These are phyloP conservation scores for Salmo trutta DNA, from an alignment of 2,797 vertebrate species.

Conservation along the genomic window DNA sequence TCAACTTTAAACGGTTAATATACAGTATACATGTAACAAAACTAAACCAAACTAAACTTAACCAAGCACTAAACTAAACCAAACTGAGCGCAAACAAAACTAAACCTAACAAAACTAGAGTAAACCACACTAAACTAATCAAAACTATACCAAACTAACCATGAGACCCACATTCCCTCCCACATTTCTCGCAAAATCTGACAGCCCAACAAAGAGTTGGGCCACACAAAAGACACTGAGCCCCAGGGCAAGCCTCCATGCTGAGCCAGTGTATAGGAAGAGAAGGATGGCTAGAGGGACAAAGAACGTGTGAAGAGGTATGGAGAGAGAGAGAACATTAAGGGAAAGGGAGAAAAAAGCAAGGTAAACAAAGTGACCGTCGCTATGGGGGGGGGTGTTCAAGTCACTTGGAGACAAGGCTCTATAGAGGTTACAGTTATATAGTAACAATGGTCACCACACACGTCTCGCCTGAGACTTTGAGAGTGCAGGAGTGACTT, in stretches of 20 bases:
- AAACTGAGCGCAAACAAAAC: neutral
- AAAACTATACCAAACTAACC: neutral
- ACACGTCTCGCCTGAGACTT: neutral
- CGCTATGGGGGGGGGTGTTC: neutral
- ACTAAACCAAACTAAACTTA: too few relatives aligned
- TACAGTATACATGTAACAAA: too few relatives aligned
- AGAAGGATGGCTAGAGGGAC: slow-evolving; percentile 35
- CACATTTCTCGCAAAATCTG: slow-evolving; percentile 41
- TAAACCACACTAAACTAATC: neutral
- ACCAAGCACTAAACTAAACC: neutral
- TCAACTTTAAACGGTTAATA: too few relatives aligned
- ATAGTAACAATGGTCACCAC: neutral
- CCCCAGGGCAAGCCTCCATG: slow-evolving; percentile 51
- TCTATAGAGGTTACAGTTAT: neutral
- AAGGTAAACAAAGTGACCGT: slow-evolving; percentile 11
- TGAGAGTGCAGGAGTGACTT: neutral
- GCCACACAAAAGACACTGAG: slow-evolving; percentile 64
- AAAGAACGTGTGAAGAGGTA: slow-evolving; percentile 30
- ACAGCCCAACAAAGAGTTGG: slow-evolving; percentile 66
- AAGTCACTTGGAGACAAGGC: too few relatives aligned
- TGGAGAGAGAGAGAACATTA: slow-evolving; percentile 18
- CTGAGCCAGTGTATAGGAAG: slow-evolving; percentile 18
- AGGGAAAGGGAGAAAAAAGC: slow-evolving; percentile 34
- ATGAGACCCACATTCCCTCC: neutral
- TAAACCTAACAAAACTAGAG: too few relatives aligned